Evolutionary conservation across 2,888 invertebrate genomes (phyloP).

Genomic region (Rhamnusium bicolor): DNA sequence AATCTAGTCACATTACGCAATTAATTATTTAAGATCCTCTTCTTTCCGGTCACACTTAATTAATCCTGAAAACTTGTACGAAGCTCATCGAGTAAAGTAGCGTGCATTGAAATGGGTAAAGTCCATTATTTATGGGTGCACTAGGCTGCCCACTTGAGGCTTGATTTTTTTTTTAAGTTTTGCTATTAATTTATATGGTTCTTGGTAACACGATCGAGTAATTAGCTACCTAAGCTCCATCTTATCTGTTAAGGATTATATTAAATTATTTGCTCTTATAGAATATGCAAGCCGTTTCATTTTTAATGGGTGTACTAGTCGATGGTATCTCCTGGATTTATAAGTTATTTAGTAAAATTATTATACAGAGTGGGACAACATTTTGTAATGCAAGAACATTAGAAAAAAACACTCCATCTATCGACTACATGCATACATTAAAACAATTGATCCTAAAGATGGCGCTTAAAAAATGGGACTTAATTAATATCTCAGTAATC

Average conservation of each 20-base stretch:
- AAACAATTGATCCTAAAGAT: no score
- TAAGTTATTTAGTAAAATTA: neutral
- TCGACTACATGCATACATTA: no score
- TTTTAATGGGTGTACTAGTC: neutral
- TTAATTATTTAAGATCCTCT: conserved; percentile 23
- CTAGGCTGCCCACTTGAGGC: conserved; percentile 48
- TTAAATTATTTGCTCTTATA: conserved; percentile 50
- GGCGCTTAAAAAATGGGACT: no score
- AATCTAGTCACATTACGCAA: conserved; percentile 28
- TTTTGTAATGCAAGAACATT: neutral
- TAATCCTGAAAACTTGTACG: conserved; percentile 51
- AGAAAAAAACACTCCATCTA: no score
- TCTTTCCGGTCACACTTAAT: conserved; percentile 42
- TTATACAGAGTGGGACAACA: neutral
- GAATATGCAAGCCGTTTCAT: neutral
- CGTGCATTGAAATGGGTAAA: conserved; percentile 50
- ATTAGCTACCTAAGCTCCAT: conserved; percentile 55
- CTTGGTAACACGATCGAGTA: conserved; percentile 56
- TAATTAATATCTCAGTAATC: no score
- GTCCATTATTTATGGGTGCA: conserved; percentile 56
- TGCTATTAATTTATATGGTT: conserved; percentile 54
- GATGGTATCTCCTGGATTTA: neutral
- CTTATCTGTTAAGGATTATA: conserved; percentile 50
- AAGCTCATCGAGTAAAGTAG: conserved; percentile 45
- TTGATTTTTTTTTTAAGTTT: conserved; percentile 32